Base-by-base conservation (phyloP, 30 jellyfish, hydroid and myxozoan species). In the Aurelia aurita region DNA sequence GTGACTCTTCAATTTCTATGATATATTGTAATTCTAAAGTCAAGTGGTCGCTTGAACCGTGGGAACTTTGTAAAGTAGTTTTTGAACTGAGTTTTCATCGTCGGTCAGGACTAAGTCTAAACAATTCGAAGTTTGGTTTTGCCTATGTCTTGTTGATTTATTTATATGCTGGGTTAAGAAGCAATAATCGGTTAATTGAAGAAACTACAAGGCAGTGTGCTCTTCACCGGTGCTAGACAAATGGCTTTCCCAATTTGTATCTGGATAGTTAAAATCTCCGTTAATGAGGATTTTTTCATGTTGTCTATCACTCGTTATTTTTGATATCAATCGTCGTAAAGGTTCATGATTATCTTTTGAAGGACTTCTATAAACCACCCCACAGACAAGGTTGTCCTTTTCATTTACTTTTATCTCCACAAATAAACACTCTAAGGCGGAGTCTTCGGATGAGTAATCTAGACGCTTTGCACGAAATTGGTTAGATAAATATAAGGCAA, bases 291-390 rank as follows among this genome's bases (percentile, higher is more conserved):
- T 65, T 65, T 28, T 8, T 9, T 21, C 77, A 65, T 65, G 53
- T 19, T 21, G 53, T 28, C 77, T 65, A 28, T 28, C 47, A 16
- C 53, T 11, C 53, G 77, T 65, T 65, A 65, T 28, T 5, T 19
- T 65, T 65, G 47, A 19, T 28, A 65, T 28, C 53, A 65, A 28
- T 19, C 54, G 47, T 20, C 22, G 47, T 28, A 65, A 16, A 65
- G 47, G 7, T 29, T 65, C 77, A 29, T 65, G 77, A 53, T 65
- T n/a, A 34, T 65, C 53, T 65, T 19, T 12, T 19, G 77, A 65
- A 34, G 77, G 77, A 65, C 77, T 65, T 65, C 77, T 65, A 28
- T 65, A 28, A 19, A 65, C 77, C 21, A 65, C 77, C 53, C 77
- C 77, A 65, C 49, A 65, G 54, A 65, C 77, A 21, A 65, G 77